Base-by-base conservation (phyloP, 2,797 vertebrate species). In the Petrocephalus schoutedeni region DNA sequence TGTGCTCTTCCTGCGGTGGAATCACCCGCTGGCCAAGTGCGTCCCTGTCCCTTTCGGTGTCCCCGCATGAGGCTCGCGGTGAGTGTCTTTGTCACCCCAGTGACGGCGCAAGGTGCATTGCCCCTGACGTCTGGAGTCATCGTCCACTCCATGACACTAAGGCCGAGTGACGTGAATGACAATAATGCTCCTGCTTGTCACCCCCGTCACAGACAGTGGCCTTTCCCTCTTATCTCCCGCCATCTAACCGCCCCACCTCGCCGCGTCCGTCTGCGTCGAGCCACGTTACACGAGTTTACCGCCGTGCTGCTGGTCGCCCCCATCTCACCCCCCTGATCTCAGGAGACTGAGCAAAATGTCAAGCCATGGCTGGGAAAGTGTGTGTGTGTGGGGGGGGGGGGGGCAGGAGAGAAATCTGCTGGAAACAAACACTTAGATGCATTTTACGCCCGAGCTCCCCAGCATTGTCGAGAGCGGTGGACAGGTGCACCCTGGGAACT, bases 281-380 rank as follows among this genome's bases (percentile, higher is more conserved):
- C 97, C 97, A 97, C 98, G 97, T 98, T 98, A 98, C 98, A 97
- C 97, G 97, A 99, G 99, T 99, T 98, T 98, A 97, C 98, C 97
- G 97, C 97, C 97, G 95, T 96, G 95, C 93, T 96, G 97, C 96
- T 97, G 97, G 97, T 97, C 97, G 97, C 98, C 98, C 98, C 97
- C 96, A 99, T 99, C 98, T 98, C 97, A 95, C 95, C 95, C 95
- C 94, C 96, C 96, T 94, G 95, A 82, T 98, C 98, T 97, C 98
- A 86, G 8, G 98, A 97, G 98, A 98, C 96, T 95, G 92, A 94
- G 95, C 92, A 96, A 99, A 99, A 99, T 99, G 98, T 99, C 98
- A 99, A 97, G 97, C 97, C 96, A 95, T 94, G 95, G 96, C 95
- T 96, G 96, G 2, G 77, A 56, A 85, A 93, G 92, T 95, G 96